Evolutionary conservation across 2,113 vertebrate species (phyloP).

Genomic region (Halcyon malimbica): DNA sequence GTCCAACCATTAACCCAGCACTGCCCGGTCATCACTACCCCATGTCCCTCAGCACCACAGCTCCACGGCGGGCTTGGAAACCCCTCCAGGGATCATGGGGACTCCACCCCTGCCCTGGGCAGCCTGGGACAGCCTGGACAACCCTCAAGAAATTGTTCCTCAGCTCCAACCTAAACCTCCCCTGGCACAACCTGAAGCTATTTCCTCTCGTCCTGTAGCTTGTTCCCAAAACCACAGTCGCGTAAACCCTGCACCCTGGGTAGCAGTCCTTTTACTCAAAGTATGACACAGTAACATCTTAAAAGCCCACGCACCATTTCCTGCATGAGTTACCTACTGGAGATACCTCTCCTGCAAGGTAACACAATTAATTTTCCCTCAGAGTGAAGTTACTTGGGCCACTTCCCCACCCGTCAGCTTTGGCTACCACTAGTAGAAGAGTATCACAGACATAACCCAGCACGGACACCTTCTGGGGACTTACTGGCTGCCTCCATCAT

Average conservation of each 20-base stretch:
- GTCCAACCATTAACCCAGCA: not conserved
- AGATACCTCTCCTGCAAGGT: rapidly evolving
- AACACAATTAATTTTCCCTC: not conserved
- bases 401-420: not conserved
- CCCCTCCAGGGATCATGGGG: not conserved
- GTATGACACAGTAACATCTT: not conserved
- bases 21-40: not conserved
- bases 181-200: not conserved
- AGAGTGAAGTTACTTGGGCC: not conserved
- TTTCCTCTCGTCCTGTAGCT: not conserved
- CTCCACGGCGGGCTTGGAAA: not conserved
- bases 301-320: not conserved
- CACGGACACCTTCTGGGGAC: not conserved
- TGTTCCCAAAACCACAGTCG: not conserved
- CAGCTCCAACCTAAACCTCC: not conserved
- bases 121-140: not conserved
- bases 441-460: rapidly evolving
- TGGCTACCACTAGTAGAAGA: rapidly evolving
- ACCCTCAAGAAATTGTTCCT: not conserved
- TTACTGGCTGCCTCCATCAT: constrained; percentile 98
- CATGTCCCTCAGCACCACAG: not conserved
- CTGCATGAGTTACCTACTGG: not conserved
- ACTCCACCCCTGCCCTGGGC: not conserved
- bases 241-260: not conserved
- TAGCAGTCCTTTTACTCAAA: not conserved